These are phyloP conservation scores for Oncorhynchus kisutch DNA, from an alignment of 2,113 vertebrate species.

Conservation along the genomic window DNA sequence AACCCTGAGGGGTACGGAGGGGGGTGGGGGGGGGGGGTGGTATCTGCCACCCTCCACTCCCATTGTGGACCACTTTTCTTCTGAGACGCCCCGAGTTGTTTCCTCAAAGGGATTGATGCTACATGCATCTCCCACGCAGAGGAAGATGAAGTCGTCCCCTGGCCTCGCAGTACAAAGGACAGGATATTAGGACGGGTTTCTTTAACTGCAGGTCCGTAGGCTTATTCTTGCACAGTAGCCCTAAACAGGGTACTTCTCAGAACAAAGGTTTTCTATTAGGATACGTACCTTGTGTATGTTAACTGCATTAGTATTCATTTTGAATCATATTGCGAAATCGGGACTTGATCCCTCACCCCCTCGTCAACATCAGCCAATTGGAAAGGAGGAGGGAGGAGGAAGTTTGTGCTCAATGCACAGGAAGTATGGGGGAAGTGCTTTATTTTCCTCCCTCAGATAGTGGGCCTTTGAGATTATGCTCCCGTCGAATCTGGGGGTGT, in stretches of 20 bases:
- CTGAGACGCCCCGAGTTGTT: slow-evolving; percentile 55
- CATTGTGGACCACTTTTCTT: slow-evolving; percentile 46
- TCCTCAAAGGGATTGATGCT: slow-evolving; percentile 56
- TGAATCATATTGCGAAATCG: slow-evolving; percentile 3
- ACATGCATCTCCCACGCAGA: slow-evolving; percentile 59
- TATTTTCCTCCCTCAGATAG: slow-evolving; percentile 35
- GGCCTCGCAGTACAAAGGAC: slow-evolving; percentile 24
- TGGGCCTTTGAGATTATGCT: slow-evolving; percentile 46
- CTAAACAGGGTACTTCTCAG: not conserved
- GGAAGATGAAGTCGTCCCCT: slow-evolving; percentile 51
- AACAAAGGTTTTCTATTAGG: not conserved
- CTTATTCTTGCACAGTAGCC: slow-evolving; percentile 4
- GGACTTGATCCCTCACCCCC: not conserved
- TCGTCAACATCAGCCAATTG: not conserved
- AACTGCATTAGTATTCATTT: not conserved
- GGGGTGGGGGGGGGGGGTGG: too few species aligned
- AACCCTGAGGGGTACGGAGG: not conserved
- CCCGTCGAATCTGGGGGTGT: slow-evolving; percentile 42
- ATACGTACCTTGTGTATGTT: not conserved
- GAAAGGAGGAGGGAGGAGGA: slow-evolving; percentile 36
- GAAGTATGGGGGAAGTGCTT: slow-evolving; percentile 45
- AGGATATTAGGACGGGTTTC: slow-evolving; percentile 47
- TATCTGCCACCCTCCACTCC: slow-evolving; percentile 41
- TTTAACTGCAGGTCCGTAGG: slow-evolving; percentile 22
- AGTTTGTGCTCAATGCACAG: slow-evolving; percentile 40